Evolutionary conservation across 2,888 invertebrate genomes (phyloP).

Genomic region (Nematopogon swammerdamellus): DNA sequence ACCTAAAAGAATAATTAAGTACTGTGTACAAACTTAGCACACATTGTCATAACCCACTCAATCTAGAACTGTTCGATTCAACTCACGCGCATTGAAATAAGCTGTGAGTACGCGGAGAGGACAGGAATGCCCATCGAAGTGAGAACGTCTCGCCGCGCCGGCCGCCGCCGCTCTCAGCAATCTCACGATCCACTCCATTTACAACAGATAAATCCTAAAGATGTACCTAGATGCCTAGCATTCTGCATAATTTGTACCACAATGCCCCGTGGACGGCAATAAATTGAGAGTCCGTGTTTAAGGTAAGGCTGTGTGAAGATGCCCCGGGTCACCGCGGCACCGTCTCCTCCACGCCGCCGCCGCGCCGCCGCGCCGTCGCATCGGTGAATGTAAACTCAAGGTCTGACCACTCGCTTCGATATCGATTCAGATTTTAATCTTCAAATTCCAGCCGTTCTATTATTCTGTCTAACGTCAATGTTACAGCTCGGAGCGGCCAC

Average conservation of each 20-base stretch:
- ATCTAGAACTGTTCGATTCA: too few species aligned
- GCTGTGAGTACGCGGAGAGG: too few species aligned
- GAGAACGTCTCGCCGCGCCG: not conserved
- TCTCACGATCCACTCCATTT: slow-evolving; percentile 50
- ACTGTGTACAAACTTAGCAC: too few species aligned
- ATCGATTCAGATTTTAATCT: not conserved
- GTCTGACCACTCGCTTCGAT: not conserved
- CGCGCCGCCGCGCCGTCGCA: too few species aligned
- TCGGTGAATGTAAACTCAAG: not conserved
- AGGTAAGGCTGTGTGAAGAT: not conserved
- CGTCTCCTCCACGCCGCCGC: too few species aligned
- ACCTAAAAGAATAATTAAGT: too few species aligned
- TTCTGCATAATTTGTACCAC: slow-evolving; percentile 47
- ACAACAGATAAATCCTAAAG: slow-evolving; percentile 38
- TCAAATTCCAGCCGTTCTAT: not conserved
- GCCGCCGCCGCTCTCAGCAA: slow-evolving; percentile 15
- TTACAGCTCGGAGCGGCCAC: too few species aligned
- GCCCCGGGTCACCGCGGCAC: not conserved
- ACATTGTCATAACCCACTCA: too few species aligned
- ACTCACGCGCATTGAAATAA: too few species aligned
- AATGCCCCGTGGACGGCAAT: slow-evolving; percentile 31
- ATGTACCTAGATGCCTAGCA: slow-evolving; percentile 39
- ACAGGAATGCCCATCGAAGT: not conserved
- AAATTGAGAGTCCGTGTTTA: slow-evolving; percentile 18
- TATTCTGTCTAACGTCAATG: not conserved